Base-by-base conservation (phyloP, 1,140 invertebrate genomes). In the Anastatus disparis region DNA sequence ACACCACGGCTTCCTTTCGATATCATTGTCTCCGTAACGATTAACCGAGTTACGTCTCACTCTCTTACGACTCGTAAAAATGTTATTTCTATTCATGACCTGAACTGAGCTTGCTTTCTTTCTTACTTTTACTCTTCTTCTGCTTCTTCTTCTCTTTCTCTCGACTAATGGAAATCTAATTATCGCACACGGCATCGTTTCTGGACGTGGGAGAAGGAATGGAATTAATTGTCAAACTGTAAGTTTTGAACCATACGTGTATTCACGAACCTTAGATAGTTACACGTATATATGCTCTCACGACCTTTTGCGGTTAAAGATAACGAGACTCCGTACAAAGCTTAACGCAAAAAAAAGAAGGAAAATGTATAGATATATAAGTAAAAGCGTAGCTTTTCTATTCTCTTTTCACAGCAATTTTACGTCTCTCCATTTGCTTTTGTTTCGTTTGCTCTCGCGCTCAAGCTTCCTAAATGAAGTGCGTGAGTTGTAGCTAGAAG, bases 81-180 rank as follows among this genome's bases (percentile, higher is more conserved):
- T 53, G 75, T 75, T 75, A 75, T 76, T 75, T 76, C 74, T 76
- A 76, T 76, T 76, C 75, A 75, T 76, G 74, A 75, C 73, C 68
- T 65, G 42, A 26, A 8, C 50, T 17, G 12, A 6, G 31, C 4
- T 35, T 4, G 31, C 31, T 6, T 10, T n/a, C n/a, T n/a, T n/a
- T n/a, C n/a, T n/a, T n/a, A n/a, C n/a, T n/a, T n/a, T n/a, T n/a
- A n/a, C n/a, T n/a, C n/a, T n/a, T n/a, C n/a, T n/a, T n/a, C n/a
- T n/a, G n/a, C n/a, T n/a, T n/a, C n/a, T n/a, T n/a, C n/a, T 10
- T 3, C 20, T 9, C 10, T 27, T 52, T 15, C 13, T 56, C 17
- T 42, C n/a, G n/a, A 17, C 69, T 71, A 75, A 76, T 75, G 71
- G 65, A 76, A 76, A 76, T 74, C 75, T 75, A 75, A 76, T 73